Conservation (phyloP, 2,888 invertebrate species). For the Pyrrhia umbra region DNA sequence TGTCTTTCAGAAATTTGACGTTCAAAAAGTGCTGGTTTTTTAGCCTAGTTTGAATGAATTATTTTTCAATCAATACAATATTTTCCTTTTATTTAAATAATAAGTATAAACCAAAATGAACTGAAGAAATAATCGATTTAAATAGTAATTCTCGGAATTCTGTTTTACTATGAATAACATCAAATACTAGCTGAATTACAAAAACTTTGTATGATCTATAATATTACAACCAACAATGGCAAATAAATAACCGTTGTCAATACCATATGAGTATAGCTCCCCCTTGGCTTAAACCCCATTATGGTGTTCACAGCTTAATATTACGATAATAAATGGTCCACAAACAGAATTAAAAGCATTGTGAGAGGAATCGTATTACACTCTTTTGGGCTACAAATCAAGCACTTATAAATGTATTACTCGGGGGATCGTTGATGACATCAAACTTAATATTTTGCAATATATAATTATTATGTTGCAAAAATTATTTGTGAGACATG, state of each 20-base stretch:
- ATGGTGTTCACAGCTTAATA: slow-evolving; percentile 70
- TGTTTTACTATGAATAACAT: no score
- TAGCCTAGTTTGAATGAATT: no score
- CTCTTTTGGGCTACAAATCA: slow-evolving; percentile 75
- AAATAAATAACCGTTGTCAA: slow-evolving; percentile 75
- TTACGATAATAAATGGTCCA: slow-evolving; percentile 74
- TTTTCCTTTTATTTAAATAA: no score
- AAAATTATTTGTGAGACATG: background rate
- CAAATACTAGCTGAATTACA: no score
- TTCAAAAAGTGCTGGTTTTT: no score
- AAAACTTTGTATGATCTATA: slow-evolving; percentile 7
- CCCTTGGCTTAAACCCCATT: slow-evolving; percentile 57
- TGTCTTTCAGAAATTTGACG: no score
- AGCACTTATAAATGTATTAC: slow-evolving; percentile 66
- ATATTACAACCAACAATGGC: slow-evolving; percentile 52
- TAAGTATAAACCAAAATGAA: no score
- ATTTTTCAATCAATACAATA: no score
- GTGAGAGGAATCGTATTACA: slow-evolving; percentile 66
- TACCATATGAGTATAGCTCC: slow-evolving; percentile 60
- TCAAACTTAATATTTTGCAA: slow-evolving; percentile 29
- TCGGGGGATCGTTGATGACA: slow-evolving; percentile 43
- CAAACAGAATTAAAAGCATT: slow-evolving; percentile 72
- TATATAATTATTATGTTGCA: background rate
- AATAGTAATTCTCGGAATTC: no score
- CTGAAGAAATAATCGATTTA: no score